Evolutionary conservation across 1,140 invertebrate species (phyloP).

Genomic region (Mactra quadrangularis): DNA sequence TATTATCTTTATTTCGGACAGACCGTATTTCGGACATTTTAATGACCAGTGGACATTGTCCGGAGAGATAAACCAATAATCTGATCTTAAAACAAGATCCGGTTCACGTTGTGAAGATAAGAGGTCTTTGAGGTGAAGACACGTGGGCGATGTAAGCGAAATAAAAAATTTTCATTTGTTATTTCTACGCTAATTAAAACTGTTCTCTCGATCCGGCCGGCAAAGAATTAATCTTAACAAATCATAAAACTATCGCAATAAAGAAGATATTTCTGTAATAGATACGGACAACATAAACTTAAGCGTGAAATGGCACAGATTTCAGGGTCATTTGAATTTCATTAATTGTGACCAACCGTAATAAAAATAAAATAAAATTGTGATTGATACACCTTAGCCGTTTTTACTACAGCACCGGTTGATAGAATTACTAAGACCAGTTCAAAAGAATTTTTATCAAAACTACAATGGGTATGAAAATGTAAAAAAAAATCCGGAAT

Average conservation of each 20-base stretch:
- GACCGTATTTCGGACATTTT: constrained; percentile 54
- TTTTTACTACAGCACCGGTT: constrained; percentile 15
- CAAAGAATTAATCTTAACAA: constrained; percentile 29
- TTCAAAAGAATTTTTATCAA: constrained; percentile 34
- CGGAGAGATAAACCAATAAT: too few relatives aligned
- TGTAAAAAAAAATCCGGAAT: too few relatives aligned
- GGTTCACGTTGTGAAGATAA: constrained; percentile 27
- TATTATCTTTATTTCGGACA: constrained; percentile 42
- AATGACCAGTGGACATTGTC: not conserved
- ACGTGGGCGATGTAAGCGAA: constrained; percentile 30
- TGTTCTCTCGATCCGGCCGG: constrained; percentile 6
- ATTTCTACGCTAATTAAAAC: constrained; percentile 58
- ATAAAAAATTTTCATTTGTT: constrained; percentile 62
- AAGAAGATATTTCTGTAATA: constrained; percentile 37
- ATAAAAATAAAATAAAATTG: constrained; percentile 55
- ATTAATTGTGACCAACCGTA: constrained; percentile 57
- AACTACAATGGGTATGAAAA: constrained; percentile 7
- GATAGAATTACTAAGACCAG: constrained; percentile 18
- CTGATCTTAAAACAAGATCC: too few relatives aligned
- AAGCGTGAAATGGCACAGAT: constrained; percentile 52
- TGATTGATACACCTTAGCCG: constrained; percentile 15
- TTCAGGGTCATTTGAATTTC: constrained; percentile 59
- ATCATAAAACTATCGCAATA: constrained; percentile 39
- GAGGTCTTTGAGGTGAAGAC: constrained; percentile 49
- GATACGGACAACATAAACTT: constrained; percentile 38